Conservation (phyloP, 2,113 vertebrate species). For the Neogale vison region DNA sequence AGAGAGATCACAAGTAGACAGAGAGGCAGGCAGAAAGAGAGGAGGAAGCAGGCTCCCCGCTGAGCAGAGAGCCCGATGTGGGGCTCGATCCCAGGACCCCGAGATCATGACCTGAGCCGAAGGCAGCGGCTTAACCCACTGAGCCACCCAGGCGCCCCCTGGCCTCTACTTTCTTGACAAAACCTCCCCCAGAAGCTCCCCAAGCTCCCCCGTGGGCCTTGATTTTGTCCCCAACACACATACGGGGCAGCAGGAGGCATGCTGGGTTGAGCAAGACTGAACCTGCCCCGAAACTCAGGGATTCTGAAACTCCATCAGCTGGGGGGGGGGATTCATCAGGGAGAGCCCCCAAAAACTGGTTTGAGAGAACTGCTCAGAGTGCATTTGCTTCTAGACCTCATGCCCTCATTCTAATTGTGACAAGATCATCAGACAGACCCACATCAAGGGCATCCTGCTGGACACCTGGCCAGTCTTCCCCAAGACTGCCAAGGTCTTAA, state of each 20-base stretch:
- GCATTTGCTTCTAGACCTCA: not conserved
- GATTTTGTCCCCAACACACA: not conserved
- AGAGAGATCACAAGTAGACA: no score
- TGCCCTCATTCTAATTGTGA: not conserved
- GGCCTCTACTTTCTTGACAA: not conserved
- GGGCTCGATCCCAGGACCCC: no score
- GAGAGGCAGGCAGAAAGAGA: no score
- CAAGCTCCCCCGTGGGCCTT: not conserved
- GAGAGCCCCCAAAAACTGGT: not conserved
- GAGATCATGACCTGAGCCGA: no score
- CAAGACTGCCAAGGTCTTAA: not conserved
- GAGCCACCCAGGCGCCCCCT: no score
- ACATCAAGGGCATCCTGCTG: not conserved
- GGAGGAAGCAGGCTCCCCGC: no score
- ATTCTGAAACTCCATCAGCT: not conserved
- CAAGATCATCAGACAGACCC: not conserved
- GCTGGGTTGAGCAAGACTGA: not conserved
- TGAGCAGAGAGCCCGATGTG: no score
- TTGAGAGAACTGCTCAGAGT: not conserved
- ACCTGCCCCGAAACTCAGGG: not conserved
- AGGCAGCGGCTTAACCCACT: no score
- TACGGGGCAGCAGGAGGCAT: accelerated
- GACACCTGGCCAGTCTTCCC: not conserved
- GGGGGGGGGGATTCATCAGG: not conserved
- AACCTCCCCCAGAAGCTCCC: not conserved